Conservation (phyloP, 2,888 invertebrate genomes). For the Dendrolimus houi region DNA sequence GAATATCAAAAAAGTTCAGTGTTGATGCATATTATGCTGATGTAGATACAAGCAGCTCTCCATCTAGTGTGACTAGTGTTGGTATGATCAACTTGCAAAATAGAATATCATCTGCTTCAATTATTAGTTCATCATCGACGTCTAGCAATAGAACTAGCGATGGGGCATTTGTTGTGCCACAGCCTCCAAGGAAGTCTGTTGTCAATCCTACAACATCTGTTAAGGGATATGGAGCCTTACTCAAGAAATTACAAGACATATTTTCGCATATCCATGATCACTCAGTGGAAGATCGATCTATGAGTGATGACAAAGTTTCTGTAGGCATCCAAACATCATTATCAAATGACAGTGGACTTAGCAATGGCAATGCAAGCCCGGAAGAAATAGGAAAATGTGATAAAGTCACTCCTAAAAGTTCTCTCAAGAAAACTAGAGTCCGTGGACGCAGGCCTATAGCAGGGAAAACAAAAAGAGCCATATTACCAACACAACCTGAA, state of each 20-base stretch:
- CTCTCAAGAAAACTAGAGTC: conserved; percentile 59
- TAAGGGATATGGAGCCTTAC: conserved; percentile 58
- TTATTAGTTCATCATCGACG: conserved; percentile 55
- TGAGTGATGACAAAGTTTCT: conserved; percentile 57
- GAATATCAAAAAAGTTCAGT: conserved; percentile 62
- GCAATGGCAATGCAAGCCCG: conserved; percentile 64
- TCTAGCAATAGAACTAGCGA: conserved; percentile 64
- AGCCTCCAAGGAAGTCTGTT: conserved; percentile 61
- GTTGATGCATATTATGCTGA: conserved; percentile 66
- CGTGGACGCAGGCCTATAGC: conserved; percentile 61
- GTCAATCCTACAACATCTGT: conserved; percentile 53
- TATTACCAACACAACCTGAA: conserved; percentile 60
- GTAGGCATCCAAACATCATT: conserved; percentile 55
- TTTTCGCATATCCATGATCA: conserved; percentile 54
- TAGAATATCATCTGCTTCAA: conserved; percentile 61
- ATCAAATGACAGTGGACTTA: conserved; percentile 38
- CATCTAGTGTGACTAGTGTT: conserved; percentile 66
- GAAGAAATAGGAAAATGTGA: conserved; percentile 58
- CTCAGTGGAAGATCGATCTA: conserved; percentile 44
- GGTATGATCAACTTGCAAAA: conserved; percentile 60
- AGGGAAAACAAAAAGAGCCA: conserved; percentile 58
- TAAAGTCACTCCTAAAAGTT: conserved; percentile 70
- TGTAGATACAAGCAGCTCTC: conserved; percentile 58
- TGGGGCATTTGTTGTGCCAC: conserved; percentile 66
- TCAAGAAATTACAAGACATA: conserved; percentile 63